Percentiles rank a stretch among this genome's conserved stretches.
Conservation (phyloP, 2,888 invertebrate species). For the Clistopyga incitator region DNA sequence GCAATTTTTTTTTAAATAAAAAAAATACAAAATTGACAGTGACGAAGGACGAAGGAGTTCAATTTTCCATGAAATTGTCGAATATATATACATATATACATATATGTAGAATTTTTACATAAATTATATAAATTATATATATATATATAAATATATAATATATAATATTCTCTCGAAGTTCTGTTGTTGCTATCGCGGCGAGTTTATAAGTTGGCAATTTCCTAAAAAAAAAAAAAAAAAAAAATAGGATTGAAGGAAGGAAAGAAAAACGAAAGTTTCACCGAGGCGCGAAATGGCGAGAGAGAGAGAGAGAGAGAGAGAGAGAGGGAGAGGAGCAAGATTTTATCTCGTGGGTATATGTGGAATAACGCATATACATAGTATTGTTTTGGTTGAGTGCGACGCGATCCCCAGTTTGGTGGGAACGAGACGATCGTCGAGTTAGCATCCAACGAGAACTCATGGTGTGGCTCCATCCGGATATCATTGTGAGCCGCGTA, state of each 20-base stretch:
- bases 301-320: slow-evolving; percentile 44
- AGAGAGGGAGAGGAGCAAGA: slow-evolving; percentile 35
- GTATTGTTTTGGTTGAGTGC: slow-evolving; percentile 58
- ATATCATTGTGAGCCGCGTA: slow-evolving; percentile 30
- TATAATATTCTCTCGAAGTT: no score
- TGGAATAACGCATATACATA: slow-evolving; percentile 26
- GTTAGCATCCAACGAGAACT: not conserved
- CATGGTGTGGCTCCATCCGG: slow-evolving; percentile 27
- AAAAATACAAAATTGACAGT: not conserved
- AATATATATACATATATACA: no score
- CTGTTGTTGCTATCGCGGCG: no score
- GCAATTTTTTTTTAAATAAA: slow-evolving; percentile 23
- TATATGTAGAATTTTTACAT: no score
- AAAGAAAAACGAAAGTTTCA: slow-evolving; percentile 60
- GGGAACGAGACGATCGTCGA: slow-evolving; percentile 49
- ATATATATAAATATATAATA: no score
- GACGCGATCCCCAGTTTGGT: slow-evolving; percentile 47
- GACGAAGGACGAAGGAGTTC: no score
- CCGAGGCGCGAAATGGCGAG: slow-evolving; percentile 48
- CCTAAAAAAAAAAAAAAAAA: slow-evolving; percentile 18
- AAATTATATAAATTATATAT: no score
- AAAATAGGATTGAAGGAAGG: slow-evolving; percentile 10
- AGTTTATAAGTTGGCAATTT: slow-evolving; percentile 11
- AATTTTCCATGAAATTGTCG: no score
- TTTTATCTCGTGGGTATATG: slow-evolving; percentile 66